These are phyloP conservation scores for Paedocypris micromegethes DNA, from an alignment of 2,797 vertebrate genomes.

Conservation along the genomic window DNA sequence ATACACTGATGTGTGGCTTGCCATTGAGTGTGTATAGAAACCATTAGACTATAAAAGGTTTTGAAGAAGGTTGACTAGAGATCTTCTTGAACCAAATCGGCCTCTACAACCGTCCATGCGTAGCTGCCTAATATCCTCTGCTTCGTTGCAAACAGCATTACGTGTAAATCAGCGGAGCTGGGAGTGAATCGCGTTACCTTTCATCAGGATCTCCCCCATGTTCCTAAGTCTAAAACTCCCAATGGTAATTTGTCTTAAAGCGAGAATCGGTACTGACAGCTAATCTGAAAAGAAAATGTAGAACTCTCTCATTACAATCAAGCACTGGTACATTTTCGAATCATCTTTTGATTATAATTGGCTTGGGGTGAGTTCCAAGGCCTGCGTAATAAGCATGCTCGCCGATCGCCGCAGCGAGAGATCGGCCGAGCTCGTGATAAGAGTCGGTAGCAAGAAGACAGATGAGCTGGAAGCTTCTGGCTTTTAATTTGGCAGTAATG, in stretches of 20 bases:
- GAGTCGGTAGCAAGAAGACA: conserved; percentile 14
- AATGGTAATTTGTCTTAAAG: conserved; percentile 61
- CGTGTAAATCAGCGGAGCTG: conserved; percentile 23
- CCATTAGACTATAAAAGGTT: neutral
- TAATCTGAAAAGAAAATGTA: conserved; percentile 34
- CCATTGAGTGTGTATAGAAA: neutral
- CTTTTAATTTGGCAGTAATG: conserved; percentile 43
- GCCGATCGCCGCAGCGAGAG: neutral
- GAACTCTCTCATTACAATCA: conserved; percentile 44
- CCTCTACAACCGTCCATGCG: neutral
- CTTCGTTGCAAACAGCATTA: conserved; percentile 24
- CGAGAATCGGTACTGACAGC: conserved; percentile 33
- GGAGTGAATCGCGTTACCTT: conserved; percentile 15
- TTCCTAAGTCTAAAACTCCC: conserved; percentile 61
- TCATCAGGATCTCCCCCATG: conserved; percentile 21
- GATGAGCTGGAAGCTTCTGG: conserved; percentile 31
- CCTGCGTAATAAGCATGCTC: conserved; percentile 13
- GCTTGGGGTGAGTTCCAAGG: conserved; percentile 51
- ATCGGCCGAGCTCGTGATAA: conserved; percentile 13
- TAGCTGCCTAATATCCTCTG: conserved; percentile 18
- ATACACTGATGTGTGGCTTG: neutral
- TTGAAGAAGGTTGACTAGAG: conserved; percentile 12
- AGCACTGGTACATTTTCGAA: conserved; percentile 43
- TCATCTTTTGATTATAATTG: conserved; percentile 51
- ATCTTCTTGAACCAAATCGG: conserved; percentile 18